Evolutionary conservation across 92 coral and sea anemone species (phyloP).

Genomic region (Parazoanthus darwini): DNA sequence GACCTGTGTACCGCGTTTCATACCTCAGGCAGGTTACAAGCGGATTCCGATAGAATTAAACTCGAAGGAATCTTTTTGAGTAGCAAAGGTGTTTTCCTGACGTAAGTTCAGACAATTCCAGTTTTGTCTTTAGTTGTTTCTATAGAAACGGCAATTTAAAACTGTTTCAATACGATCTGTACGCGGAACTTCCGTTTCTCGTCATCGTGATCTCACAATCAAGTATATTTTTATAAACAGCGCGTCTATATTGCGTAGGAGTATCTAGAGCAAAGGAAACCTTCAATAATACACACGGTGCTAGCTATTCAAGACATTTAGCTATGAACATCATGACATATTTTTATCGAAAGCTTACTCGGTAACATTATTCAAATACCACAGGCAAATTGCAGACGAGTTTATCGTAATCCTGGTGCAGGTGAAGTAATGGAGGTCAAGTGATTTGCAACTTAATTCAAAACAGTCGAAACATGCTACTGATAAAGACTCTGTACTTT

Average conservation of each 20-base stretch:
- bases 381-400: background rate
- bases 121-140: background rate
- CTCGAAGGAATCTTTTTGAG: too few species aligned
- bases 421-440: background rate
- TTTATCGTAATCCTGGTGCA: background rate
- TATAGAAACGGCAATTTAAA: background rate
- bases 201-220: background rate
- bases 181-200: background rate
- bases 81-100: background rate
- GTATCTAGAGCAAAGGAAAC: background rate
- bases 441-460: slow-evolving; percentile 10
- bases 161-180: background rate
- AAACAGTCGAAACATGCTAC: slow-evolving; percentile 2
- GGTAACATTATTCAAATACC: background rate
- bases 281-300: background rate
- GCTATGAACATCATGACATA: background rate
- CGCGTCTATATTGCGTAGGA: background rate
- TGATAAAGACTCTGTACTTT: background rate
- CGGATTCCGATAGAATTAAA: too few species aligned
- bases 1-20: too few species aligned
- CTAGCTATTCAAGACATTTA: background rate
- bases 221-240: too few species aligned
- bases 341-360: too few species aligned
- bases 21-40: background rate
- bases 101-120: background rate